These are phyloP conservation scores for Riptortus pedestris DNA, from an alignment of 1,140 invertebrate genomes.

Conservation along the genomic window DNA sequence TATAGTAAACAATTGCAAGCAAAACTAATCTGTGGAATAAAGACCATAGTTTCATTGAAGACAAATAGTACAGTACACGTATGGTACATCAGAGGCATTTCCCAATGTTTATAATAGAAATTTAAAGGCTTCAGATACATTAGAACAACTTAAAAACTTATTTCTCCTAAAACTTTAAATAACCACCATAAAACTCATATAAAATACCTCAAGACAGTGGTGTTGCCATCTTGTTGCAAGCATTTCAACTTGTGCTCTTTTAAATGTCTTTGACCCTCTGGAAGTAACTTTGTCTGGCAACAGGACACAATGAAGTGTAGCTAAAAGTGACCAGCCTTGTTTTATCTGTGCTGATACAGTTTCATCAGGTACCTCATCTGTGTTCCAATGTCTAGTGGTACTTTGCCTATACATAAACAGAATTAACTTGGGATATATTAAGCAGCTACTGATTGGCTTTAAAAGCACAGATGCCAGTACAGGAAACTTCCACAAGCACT, in stretches of 20 bases:
- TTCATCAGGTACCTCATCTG: constrained; percentile 68
- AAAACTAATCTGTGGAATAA: too few species aligned
- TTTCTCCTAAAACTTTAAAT: too few species aligned
- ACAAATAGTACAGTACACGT: too few species aligned
- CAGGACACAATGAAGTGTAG: constrained; percentile 90
- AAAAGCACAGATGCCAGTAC: too few species aligned
- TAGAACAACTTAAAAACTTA: too few species aligned
- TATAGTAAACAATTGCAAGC: too few species aligned
- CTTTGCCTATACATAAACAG: constrained; percentile 30
- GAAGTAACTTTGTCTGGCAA: constrained; percentile 75
- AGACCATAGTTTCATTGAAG: too few species aligned
- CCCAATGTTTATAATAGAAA: too few species aligned
- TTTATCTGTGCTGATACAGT: constrained; percentile 77
- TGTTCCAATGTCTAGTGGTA: constrained; percentile 44
- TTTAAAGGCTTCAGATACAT: too few species aligned
- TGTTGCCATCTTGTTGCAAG: constrained; percentile 96
- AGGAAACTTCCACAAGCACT: too few species aligned
- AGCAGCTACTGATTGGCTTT: neutral
- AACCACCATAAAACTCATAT: too few species aligned
- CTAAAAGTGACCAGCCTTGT: constrained; percentile 91
- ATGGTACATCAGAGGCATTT: too few species aligned
- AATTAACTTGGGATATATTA: neutral
- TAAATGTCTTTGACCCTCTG: constrained; percentile 67
- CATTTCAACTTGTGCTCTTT: constrained; percentile 90
- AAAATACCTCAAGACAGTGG: constrained; percentile 76